Conservation (phyloP, 2,797 vertebrate genomes). For the Cyclura pinguis region DNA sequence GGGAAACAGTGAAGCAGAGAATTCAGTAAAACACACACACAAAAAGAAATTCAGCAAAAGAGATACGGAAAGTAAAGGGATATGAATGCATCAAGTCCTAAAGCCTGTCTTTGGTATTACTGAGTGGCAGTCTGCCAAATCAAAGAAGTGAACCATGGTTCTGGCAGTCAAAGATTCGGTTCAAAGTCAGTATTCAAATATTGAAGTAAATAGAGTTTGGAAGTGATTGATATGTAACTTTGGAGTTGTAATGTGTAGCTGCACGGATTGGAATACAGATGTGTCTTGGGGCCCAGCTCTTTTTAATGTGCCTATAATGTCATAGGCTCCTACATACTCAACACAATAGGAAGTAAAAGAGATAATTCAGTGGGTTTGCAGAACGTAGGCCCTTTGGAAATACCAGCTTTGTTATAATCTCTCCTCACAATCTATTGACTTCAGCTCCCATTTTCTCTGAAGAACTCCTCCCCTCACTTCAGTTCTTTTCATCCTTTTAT, state of each 20-base stretch:
- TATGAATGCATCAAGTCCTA: background rate
- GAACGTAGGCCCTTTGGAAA: background rate
- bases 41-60: background rate
- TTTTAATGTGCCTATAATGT: background rate
- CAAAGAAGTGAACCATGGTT: background rate
- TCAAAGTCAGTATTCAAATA: background rate
- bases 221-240: background rate
- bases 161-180: background rate
- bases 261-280: background rate
- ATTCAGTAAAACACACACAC: background rate
- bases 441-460: background rate
- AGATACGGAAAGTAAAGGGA: background rate
- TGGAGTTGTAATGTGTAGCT: background rate
- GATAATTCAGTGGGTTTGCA: background rate
- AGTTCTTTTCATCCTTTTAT: constrained; percentile 25
- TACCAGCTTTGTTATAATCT: background rate
- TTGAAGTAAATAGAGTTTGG: background rate
- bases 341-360: background rate
- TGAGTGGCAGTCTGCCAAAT: background rate
- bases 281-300: background rate
- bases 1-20: background rate
- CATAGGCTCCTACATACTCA: background rate
- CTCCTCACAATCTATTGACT: constrained; percentile 5
- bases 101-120: background rate
- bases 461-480: constrained; percentile 26